Evolutionary conservation across 1,140 invertebrate genomes (phyloP).

Genomic region (Heliconius congener): DNA sequence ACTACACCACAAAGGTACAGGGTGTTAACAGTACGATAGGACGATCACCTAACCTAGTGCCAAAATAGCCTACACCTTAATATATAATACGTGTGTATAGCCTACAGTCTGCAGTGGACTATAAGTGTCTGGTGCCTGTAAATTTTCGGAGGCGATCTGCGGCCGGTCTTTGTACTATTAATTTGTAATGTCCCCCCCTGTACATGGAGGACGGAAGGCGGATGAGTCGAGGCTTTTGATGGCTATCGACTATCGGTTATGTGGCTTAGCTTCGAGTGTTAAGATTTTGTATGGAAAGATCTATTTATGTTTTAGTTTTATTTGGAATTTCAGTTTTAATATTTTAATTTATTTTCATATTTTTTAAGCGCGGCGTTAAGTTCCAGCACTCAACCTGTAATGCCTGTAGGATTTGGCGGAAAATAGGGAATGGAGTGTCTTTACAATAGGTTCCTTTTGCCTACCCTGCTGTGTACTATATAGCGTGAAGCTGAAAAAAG

Average conservation of each 20-base stretch:
- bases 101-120: constrained; percentile 64
- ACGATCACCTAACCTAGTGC: constrained; percentile 38
- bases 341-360: background rate
- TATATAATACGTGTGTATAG: constrained; percentile 53
- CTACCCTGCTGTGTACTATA: too few relatives aligned
- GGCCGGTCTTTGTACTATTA: constrained; percentile 80
- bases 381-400: too few relatives aligned
- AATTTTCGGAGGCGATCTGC: constrained; percentile 79
- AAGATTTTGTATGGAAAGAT: constrained; percentile 14
- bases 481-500: too few relatives aligned
- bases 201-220: constrained; percentile 46
- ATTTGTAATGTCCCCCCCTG: constrained; percentile 76
- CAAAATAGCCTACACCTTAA: constrained; percentile 52
- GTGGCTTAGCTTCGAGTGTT: constrained; percentile 6
- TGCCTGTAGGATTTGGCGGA: too few relatives aligned
- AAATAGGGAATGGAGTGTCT: too few relatives aligned
- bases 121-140: constrained; percentile 77
- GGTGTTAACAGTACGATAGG: constrained; percentile 27
- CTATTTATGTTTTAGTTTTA: background rate
- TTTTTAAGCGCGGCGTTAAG: too few relatives aligned
- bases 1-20: constrained; percentile 24
- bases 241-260: constrained; percentile 34
- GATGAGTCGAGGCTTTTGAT: constrained; percentile 53
- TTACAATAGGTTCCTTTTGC: too few relatives aligned
- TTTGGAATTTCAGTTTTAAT: background rate